A percentile compares a stretch with the other conserved stretches of the same genome.
These are phyloP conservation scores for Lerista edwardsae DNA, from an alignment of 2,797 vertebrate genomes.

Conservation along the genomic window DNA sequence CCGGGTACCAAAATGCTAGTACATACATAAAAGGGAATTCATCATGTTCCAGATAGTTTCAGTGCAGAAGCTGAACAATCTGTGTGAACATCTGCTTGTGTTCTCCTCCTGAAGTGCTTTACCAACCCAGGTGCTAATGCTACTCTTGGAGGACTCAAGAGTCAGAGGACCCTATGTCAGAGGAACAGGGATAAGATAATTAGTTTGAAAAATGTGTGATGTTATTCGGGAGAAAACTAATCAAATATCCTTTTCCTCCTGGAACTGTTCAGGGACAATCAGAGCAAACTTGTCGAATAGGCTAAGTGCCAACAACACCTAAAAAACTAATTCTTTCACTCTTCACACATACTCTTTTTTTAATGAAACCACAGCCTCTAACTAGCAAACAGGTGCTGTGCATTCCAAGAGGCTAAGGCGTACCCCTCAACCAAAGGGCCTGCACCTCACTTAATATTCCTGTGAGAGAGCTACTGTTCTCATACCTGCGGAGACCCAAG, in stretches of 20 bases:
- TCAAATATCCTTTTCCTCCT: not conserved
- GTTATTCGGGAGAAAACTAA: not conserved
- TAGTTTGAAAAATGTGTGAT: not conserved
- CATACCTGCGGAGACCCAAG: not conserved
- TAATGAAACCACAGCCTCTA: not conserved
- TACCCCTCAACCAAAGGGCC: not conserved
- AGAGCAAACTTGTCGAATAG: not conserved
- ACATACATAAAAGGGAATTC: slow-evolving; percentile 19
- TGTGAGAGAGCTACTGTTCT: not conserved
- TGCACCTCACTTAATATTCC: not conserved
- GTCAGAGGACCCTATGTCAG: no score
- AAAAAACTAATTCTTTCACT: not conserved
- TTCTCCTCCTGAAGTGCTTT: not conserved
- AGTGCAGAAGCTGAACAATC: slow-evolving; percentile 10
- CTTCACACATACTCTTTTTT: not conserved
- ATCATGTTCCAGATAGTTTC: not conserved
- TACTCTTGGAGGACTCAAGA: not conserved
- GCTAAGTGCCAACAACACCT: not conserved
- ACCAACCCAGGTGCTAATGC: not conserved
- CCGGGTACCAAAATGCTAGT: no score
- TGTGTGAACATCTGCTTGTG: not conserved
- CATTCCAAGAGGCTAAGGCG: not conserved
- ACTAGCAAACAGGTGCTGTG: not conserved
- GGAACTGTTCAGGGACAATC: no score
- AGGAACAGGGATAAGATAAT: not conserved